Evolutionary conservation across 2,797 vertebrate genomes (phyloP), one percentile per base, ranked within the genome.

Genomic region (Rhinogobio ventralis): DNA sequence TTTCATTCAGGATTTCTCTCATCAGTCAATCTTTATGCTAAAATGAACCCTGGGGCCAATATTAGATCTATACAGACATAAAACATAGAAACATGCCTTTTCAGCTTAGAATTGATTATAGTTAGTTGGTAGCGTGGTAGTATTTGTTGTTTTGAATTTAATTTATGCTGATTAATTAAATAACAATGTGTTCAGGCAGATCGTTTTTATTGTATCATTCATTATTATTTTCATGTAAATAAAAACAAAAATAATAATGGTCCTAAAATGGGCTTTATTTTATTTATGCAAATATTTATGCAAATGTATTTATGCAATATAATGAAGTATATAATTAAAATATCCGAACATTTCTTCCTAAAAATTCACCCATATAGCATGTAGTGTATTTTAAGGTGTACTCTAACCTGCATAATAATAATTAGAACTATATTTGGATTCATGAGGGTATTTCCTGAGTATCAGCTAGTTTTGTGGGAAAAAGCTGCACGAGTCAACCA

Each of bases 1-100:
- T 62, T 73, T 46, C 53, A n/a, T n/a, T 19, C n/a, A 68, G 66
- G 60, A 55, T 76, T 76, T 76, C 45, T 51, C 62, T 53, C 11
- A 67, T 76, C 82, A 39, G n/a, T 75, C 60, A 25, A 64, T 75
- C 60, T 53, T 75, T 67, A 76, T 42, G 72, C 17, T 53, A 9
- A 76, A 83, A 39, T 67, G 2, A 83, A 28, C 36, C 51, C 10
- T 51, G 19, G 5, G 4, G 69, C n/a, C 23, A 67, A 55, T 53
- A 49, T 83, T 13, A 55, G 71, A 42, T 76, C 73, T n/a, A 17
- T 1, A 23, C 9, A 81, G 79, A 57, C n/a, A 23, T 57, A 55
- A 8, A 28, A 60, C 36, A 81, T 23, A 39, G 2, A 15, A 17
- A 81, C 49, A 42, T 55, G 51, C 42, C 10, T 57, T 81, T 57